Evolutionary conservation across 2,888 invertebrate genomes (phyloP), one percentile per base, ranked within the genome.

Genomic region (Tipula confusa): DNA sequence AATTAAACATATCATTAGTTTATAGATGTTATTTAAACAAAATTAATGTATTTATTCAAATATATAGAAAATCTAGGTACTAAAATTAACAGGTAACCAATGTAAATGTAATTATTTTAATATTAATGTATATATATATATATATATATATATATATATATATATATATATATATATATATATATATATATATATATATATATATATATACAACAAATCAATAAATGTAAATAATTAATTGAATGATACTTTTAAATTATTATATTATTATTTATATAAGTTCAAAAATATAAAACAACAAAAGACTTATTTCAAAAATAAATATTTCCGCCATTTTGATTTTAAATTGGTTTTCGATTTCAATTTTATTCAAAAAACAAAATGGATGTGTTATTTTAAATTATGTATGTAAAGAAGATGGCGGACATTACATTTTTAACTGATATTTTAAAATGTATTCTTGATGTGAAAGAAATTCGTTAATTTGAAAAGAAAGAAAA

Each of bases 11-110:
- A 80, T 80, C 29, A 80, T 29, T 29, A 80, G 80, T 80, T 29
- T 80, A 80, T 80, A 29, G 80, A 29, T 29, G 80, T 80, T 80
- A 31, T 79, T 79, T 79, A 79, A 79, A 64, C 15, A 64, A 79
- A 80, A 80, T 64, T 64, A n/a, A 64, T 64, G 64, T 64, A 64
- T 64, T 64, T 64, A 64, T 24, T 64, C 64, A 64, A 64, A 43
- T n/a, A n/a, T n/a, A n/a, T n/a, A n/a, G n/a, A 43, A 43, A 36
- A 43, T 43, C 24, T 64, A 64, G 64, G 64, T 64, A 24, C 64
- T 64, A 64, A 64, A 64, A 64, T 64, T 64, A 64, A 64, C 64
- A 64, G 64, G 64, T 64, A 64, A 24, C 24, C 24, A 64, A 24
- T 64, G 64, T 64, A 64, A 64, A 64, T 64, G 64, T 64, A 64